Conservation (phyloP, 2,888 invertebrate species). For the Caenorhabditis sp. region DNA sequence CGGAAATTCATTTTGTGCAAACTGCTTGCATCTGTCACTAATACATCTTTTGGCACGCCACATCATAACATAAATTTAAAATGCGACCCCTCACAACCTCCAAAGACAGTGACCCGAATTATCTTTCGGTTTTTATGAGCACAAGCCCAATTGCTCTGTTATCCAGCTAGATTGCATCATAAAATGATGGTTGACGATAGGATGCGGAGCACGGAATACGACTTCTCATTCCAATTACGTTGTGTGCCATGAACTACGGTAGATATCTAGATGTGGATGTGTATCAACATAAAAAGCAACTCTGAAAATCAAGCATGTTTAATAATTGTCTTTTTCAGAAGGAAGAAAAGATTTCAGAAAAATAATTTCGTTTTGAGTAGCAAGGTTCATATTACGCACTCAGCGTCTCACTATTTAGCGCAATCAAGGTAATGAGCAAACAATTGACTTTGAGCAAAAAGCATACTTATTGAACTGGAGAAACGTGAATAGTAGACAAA, state of each 20-base stretch:
- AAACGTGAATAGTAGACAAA: too few relatives aligned
- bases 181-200: slow-evolving; percentile 48
- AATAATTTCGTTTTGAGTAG: slow-evolving; percentile 33
- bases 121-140: slow-evolving; percentile 16
- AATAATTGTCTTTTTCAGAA: too few relatives aligned
- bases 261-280: slow-evolving; percentile 15
- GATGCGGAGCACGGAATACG: slow-evolving; percentile 22
- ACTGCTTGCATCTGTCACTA: slow-evolving; percentile 60
- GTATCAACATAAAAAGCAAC: slow-evolving; percentile 12
- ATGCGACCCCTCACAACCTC: neutral
- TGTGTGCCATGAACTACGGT: slow-evolving; percentile 55
- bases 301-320: too few relatives aligned
- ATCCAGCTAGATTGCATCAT: slow-evolving; percentile 63
- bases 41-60: slow-evolving; percentile 61
- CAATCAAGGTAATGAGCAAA: slow-evolving; percentile 76
- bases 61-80: slow-evolving; percentile 11
- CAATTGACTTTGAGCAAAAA: too few relatives aligned
- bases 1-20: slow-evolving; percentile 32
- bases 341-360: too few relatives aligned
- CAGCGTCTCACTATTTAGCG: slow-evolving; percentile 57
- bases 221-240: slow-evolving; percentile 54
- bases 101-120: neutral
- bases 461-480: too few relatives aligned
- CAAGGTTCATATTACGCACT: slow-evolving; percentile 62
- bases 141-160: slow-evolving; percentile 48